Base-by-base conservation (phyloP, 2,888 invertebrate species). In the Ectemnius cavifrons region DNA sequence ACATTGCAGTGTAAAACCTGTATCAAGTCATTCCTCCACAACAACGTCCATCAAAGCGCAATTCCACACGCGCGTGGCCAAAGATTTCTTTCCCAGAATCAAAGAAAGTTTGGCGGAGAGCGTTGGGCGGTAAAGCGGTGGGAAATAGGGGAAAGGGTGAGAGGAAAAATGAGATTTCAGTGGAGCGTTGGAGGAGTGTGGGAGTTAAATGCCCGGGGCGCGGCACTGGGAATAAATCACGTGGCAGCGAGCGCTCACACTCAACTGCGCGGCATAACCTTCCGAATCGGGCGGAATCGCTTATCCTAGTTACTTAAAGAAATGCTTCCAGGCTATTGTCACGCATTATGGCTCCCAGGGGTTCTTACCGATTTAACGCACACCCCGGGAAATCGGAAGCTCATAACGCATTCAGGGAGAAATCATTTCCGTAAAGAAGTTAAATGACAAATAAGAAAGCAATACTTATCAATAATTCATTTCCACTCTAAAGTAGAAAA, bases 21-120 rank as follows among this genome's bases (percentile, higher is more conserved):
- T 23, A 23, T 23, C 23, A 23, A 23, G 23, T 23, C 23, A 23
- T 2, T 23, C 3, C 23, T 23, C 2, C 3, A 23, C 23, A 23
- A 23, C 23, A 23, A 23, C 37, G 37, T 37, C 37, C 37, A 37
- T 37, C 37, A 37, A 37, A 37, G 37, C 37, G 37, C 37, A 37
- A 37, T 37, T 37, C 11, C 37, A 37, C 3, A 4, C 11, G 37
- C 37, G 11, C 3, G 23, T 2, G 23, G 3, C 37, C 37, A 63
- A 62, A 58, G 59, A 71, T 66, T 73, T 66, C 66, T 63, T 3
- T 8, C 49, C 49, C 56, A 59, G 59, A 71, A 63, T 71, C 71
- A 73, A 71, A 66, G 66, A 37, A 59, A 67, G 37, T 60, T 18
- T 57, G 27, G 64, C 56, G 28, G 64, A 57, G 65, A 70, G 59